Conservation (phyloP, 1,140 invertebrate species). For the Tetranychus cinnabarinus region DNA sequence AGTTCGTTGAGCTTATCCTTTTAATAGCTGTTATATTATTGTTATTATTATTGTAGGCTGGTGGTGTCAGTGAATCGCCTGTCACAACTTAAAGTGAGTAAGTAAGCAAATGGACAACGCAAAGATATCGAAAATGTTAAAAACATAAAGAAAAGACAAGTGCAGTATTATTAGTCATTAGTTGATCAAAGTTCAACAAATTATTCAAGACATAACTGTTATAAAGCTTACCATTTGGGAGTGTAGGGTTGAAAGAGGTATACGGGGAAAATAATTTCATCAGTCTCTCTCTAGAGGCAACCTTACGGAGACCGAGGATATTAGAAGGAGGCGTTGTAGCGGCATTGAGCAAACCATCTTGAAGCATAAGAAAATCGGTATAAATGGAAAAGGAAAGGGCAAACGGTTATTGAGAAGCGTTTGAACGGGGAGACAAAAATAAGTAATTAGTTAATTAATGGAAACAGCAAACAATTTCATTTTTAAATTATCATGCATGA, state of each 20-base stretch:
- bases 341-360: neutral
- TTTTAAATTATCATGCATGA: too few species aligned
- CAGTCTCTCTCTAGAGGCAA: slow-evolving; percentile 11
- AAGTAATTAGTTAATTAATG: neutral
- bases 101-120: too few species aligned
- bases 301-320: slow-evolving; percentile 6
- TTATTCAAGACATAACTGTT: too few species aligned
- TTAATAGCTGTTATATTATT: neutral
- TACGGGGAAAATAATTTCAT: neutral
- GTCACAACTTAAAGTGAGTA: neutral
- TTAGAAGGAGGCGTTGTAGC: neutral
- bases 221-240: too few species aligned
- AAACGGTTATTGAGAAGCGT: neutral
- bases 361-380: neutral
- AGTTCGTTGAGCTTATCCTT: slow-evolving; percentile 4
- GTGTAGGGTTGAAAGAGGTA: neutral
- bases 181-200: too few species aligned
- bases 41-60: neutral
- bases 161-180: too few species aligned
- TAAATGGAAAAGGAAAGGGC: neutral
- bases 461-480: too few species aligned
- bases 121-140: too few species aligned
- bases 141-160: too few species aligned
- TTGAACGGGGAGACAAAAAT: neutral
- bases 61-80: neutral